Evolutionary conservation across 2,888 invertebrate species (phyloP).

Genomic region (Pegoplata infirma): DNA sequence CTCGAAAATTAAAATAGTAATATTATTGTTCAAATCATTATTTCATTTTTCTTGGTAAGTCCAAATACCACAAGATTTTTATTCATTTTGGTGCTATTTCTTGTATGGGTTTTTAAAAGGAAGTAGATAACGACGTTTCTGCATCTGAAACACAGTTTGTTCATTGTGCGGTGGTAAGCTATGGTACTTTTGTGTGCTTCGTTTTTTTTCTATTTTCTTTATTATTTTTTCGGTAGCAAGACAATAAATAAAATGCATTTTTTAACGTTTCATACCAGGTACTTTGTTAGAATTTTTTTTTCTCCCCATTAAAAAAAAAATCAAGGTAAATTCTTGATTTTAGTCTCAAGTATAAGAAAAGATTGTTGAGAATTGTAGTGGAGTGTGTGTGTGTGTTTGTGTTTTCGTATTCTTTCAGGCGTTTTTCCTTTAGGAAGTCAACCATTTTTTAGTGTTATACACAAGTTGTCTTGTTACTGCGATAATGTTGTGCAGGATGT

Average conservation of each 20-base stretch:
- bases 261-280: conserved; percentile 17
- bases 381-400: conserved; percentile 1
- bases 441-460: conserved; percentile 6
- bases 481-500: conserved; percentile 62
- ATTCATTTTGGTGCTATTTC: conserved; percentile 22
- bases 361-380: too few relatives aligned
- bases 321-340: conserved; percentile 50
- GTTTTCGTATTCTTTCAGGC: neutral
- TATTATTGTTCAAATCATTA: too few relatives aligned
- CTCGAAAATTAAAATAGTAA: too few relatives aligned
- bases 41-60: too few relatives aligned
- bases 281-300: conserved; percentile 19
- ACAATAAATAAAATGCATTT: conserved; percentile 60
- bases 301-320: neutral
- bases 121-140: conserved; percentile 23
- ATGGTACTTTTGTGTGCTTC: conserved; percentile 1
- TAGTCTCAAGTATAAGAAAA: conserved; percentile 46
- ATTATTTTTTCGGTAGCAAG: conserved; percentile 41
- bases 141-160: conserved; percentile 37
- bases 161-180: conserved; percentile 47
- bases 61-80: too few relatives aligned
- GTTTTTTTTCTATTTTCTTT: too few relatives aligned
- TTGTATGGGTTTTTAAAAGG: conserved; percentile 3
- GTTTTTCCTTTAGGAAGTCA: conserved; percentile 16
- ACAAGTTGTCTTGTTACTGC: conserved; percentile 25